Evolutionary conservation across 2,113 vertebrate genomes (phyloP), one percentile per base, ranked within the genome.

Genomic region (Atlantisia rogersi): DNA sequence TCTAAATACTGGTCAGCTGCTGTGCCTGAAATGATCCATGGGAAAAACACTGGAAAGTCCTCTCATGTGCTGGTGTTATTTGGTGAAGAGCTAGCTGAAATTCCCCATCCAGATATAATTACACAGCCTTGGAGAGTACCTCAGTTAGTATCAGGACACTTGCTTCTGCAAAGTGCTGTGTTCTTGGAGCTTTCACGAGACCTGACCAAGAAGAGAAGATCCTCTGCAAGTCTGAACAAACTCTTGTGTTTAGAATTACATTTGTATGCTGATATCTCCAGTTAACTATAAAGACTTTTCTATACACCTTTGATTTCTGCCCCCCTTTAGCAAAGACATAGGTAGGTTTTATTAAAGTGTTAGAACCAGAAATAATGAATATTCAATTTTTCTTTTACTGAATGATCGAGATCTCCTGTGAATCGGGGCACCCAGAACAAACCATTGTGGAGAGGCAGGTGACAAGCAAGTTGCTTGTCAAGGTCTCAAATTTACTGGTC

Each of bases 1-100:
- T 60, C 26, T 17, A 5, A 16, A 8, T 8, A 7, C 62, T 18
- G 15, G 15, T 64, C 20, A 13, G 55, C 24, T 31, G 20, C 60
- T n/a, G 3, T 53, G 46, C 39, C 78, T 82, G 37, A 10, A 5
- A 0, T 48, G 31, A 20, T 10, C 60, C 6, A 6, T 17, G 16
- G 53, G 59, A 28, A 14, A 3, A 22, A 18, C 65, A 42, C 14
- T 35, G 40, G 9, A 32, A 7, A 37, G 13, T 5, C 64, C 19
- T 40, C n/a, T 82, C 28, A 3, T 3, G 0, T 16, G 3, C 67
- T 50, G 29, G 5, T 9, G 0, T 31, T 35, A 10, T 25, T 31
- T 59, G 48, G 29, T 52, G 22, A 60, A 65, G 44, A 7, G 9
- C 10, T 44, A 24, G 11, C 10, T 64, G 31, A 28, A 3, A 14